Evolutionary conservation across 2,888 invertebrate species (phyloP), one percentile per base, ranked within the genome.

Genomic region (Junonia oenone): DNA sequence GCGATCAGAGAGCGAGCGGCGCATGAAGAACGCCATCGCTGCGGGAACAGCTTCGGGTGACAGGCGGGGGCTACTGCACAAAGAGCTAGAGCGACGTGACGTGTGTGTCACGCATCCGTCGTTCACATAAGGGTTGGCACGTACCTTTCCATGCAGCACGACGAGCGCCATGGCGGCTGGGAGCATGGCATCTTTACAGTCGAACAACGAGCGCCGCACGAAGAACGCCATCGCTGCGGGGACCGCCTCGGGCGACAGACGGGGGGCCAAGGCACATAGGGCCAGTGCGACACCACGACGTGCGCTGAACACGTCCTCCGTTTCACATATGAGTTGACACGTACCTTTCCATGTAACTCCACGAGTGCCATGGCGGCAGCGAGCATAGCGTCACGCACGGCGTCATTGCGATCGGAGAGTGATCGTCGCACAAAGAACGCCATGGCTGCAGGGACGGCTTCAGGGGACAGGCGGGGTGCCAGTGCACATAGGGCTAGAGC

Each of bases 81-180:
- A n/a, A n/a, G n/a, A n/a, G n/a, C n/a, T n/a, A n/a, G n/a, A n/a
- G n/a, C n/a, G n/a, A n/a, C n/a, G n/a, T n/a, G n/a, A n/a, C n/a
- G n/a, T n/a, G n/a, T n/a, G n/a, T n/a, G n/a, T n/a, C n/a, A n/a
- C n/a, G n/a, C n/a, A n/a, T n/a, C n/a, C n/a, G n/a, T n/a, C n/a
- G n/a, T n/a, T n/a, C n/a, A n/a, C n/a, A n/a, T n/a, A n/a, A n/a
- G n/a, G n/a, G n/a, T n/a, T n/a, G n/a, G n/a, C n/a, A n/a, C n/a
- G n/a, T 27, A 58, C 95, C 91, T 97, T 98, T 27, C 99, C 99
- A 83, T 99, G 98, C 52, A 95, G 89, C 75, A 98, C 96, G 2
- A 99, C 97, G 58, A 97, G 93, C 47, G 95, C 95, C 64, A 98
- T 92, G n/a, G 99, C 98, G 11, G 99, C 98, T 62, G 94, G 94